A percentile compares a stretch with the other conserved stretches of the same genome.
Evolutionary conservation across 2,113 vertebrate species (phyloP).

Genomic region (Actenoides hombroni): DNA sequence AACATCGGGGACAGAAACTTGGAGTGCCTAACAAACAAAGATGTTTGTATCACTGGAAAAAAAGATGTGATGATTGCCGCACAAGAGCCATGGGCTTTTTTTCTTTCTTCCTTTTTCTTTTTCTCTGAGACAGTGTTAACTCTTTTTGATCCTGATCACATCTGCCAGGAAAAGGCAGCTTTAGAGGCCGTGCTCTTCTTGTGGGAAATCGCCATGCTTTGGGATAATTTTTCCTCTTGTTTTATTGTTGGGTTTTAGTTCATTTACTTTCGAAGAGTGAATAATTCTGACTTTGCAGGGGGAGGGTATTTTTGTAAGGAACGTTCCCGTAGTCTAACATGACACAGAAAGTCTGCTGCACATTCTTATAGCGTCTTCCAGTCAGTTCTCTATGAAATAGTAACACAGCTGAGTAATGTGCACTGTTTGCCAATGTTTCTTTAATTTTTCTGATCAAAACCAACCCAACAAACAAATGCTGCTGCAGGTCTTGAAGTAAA

Average conservation of each 20-base stretch:
- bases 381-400: slow-evolving; percentile 41
- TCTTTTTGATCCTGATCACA: slow-evolving; percentile 31
- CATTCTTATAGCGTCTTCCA: slow-evolving; percentile 62
- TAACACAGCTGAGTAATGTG: slow-evolving; percentile 42
- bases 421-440: slow-evolving; percentile 42
- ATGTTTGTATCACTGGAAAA: slow-evolving; percentile 52
- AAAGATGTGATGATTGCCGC: slow-evolving; percentile 49
- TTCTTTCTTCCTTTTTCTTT: neutral
- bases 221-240: slow-evolving; percentile 24
- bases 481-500: slow-evolving; percentile 47
- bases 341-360: slow-evolving; percentile 58
- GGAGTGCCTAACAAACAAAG: slow-evolving; percentile 58
- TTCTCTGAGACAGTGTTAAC: slow-evolving; percentile 7
- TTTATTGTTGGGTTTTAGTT: slow-evolving; percentile 44
- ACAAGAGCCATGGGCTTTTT: slow-evolving; percentile 48
- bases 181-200: slow-evolving; percentile 35
- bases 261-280: slow-evolving; percentile 30
- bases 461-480: slow-evolving; percentile 35
- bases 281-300: slow-evolving; percentile 39
- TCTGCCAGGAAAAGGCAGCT: slow-evolving; percentile 13
- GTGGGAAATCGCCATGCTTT: slow-evolving; percentile 54
- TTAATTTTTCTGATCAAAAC: slow-evolving; percentile 43
- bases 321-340: slow-evolving; percentile 49
- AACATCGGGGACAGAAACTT: slow-evolving; percentile 43
- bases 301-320: slow-evolving; percentile 48